phyloP scores from a whole-genome alignment of 1,140 invertebrate species.

The Papilio dardanus region DNA sequence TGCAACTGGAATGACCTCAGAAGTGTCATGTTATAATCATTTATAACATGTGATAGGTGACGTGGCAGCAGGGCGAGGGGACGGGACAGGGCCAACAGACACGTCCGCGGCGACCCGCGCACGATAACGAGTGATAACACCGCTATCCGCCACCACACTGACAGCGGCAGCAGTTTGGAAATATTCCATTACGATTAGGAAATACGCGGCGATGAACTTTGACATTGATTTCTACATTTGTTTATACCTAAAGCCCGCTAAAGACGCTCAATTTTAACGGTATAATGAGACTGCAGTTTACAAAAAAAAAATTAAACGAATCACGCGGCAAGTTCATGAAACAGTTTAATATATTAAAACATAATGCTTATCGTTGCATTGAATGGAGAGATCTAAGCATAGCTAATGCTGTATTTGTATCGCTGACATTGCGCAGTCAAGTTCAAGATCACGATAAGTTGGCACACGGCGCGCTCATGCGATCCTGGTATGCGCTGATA shows the following conservation, averaged over 20 bases:
- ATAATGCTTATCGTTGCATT: background rate
- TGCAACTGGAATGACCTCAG: constrained; percentile 5
- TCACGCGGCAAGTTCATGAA: background rate
- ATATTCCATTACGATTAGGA: constrained; percentile 31
- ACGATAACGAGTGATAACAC: constrained; percentile 21
- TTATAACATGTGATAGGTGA: constrained; percentile 12
- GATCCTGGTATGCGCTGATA: background rate
- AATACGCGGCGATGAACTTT: constrained; percentile 29
- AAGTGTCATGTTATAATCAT: background rate
- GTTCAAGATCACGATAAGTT: constrained; percentile 22
- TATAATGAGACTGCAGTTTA: background rate
- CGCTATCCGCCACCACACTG: background rate
- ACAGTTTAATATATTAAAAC: background rate
- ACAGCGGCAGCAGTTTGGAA: background rate
- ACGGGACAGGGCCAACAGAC: background rate
- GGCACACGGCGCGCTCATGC: background rate
- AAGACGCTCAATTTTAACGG: background rate
- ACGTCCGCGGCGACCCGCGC: constrained; percentile 3
- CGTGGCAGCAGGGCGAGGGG: background rate
- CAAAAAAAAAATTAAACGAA: background rate
- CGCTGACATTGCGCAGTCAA: constrained; percentile 15
- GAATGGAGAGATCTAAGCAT: constrained; percentile 26
- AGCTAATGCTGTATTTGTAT: constrained; percentile 4
- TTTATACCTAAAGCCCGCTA: background rate
- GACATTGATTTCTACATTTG: background rate